These are phyloP conservation scores for Syritta pipiens DNA, from an alignment of 2,888 invertebrate genomes.

Conservation along the genomic window DNA sequence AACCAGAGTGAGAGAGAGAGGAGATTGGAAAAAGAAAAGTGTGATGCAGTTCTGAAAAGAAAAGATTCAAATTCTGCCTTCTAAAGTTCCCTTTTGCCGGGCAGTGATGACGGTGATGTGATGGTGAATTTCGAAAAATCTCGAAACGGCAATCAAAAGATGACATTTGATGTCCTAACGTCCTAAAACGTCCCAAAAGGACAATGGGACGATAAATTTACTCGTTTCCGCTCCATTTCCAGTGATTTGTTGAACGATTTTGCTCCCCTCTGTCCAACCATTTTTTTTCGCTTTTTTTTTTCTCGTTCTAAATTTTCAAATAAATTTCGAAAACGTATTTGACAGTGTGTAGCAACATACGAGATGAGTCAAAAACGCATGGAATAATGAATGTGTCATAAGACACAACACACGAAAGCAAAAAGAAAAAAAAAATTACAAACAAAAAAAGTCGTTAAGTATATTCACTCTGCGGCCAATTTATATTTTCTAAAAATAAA, in stretches of 20 bases:
- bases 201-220: slow-evolving; percentile 10
- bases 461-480: slow-evolving; percentile 62
- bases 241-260: slow-evolving; percentile 21
- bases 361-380: slow-evolving; percentile 64
- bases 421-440: slow-evolving; percentile 29
- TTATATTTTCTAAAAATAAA: slow-evolving; percentile 66
- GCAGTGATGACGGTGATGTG: neutral
- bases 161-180: neutral
- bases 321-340: neutral
- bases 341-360: neutral
- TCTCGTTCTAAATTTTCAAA: slow-evolving; percentile 1
- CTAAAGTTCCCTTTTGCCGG: no score
- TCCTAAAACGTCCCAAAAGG: slow-evolving; percentile 22
- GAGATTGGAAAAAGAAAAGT: neutral
- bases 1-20: no score
- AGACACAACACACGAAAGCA: slow-evolving; percentile 44
- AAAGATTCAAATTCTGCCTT: no score
- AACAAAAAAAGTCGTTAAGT: slow-evolving; percentile 50
- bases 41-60: neutral
- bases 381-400: slow-evolving; percentile 65
- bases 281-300: no score
- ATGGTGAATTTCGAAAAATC: slow-evolving; percentile 5
- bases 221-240: slow-evolving; percentile 10
- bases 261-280: no score
- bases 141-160: neutral